phyloP scores from a whole-genome alignment of 2,113 vertebrate genomes.

The Mesocricetus auratus region DNA sequence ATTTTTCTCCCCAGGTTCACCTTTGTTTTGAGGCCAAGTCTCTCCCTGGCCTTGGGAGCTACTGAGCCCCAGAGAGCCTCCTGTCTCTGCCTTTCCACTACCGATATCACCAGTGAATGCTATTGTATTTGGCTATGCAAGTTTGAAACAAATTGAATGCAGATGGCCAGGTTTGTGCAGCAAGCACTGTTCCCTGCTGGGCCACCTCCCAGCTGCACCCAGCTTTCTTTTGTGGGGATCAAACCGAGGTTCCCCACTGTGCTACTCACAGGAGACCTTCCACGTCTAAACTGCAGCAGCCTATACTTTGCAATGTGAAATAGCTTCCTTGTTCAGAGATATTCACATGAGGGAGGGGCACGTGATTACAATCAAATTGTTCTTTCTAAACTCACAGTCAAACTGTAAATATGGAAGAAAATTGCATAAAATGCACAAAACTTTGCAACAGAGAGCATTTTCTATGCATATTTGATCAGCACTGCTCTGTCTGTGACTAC shows the following conservation, averaged over 20 bases:
- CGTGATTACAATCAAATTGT: neutral
- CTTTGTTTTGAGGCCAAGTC: neutral
- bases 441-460: neutral
- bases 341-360: neutral
- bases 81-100: neutral
- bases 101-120: no score
- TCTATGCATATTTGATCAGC: neutral
- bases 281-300: neutral
- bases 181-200: neutral
- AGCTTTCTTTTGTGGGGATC: neutral
- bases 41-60: neutral
- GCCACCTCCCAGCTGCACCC: neutral
- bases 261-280: neutral
- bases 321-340: neutral
- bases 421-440: neutral
- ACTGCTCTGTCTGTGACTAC: neutral
- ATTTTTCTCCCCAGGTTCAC: neutral
- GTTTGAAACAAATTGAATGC: neutral
- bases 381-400: neutral
- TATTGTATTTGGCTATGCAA: neutral
- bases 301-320: neutral
- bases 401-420: slow-evolving; percentile 12
- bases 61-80: neutral
- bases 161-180: neutral
- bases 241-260: neutral